Evolutionary conservation across 2,113 vertebrate genomes (phyloP), one percentile per base, ranked within the genome.

Genomic region (Pseudorectes ferrugineus): DNA sequence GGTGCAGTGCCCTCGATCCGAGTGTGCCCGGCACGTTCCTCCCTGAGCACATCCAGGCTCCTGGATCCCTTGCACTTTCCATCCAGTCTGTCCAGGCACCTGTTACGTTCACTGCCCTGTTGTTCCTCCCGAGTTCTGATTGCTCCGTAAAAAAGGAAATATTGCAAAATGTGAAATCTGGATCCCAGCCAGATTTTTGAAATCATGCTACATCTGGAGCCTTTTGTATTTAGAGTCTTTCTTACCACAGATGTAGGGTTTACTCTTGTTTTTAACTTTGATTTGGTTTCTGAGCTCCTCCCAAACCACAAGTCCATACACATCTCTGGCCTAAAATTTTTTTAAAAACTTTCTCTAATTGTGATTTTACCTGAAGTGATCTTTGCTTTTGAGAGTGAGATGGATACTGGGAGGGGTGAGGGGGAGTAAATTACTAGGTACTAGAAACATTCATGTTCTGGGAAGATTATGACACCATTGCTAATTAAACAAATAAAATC

Each of bases 1-100:
- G 4, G 3, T 20, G 20, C 21, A 3, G 19, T 8, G 43, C 23
- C 1, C 22, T 61, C 21, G 3, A 26, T 51, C 24, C 14, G 1
- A 1, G 0, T 14, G 12, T 63, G n/a, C 51, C 35, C 4, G 2
- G 54, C 5, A 4, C 14, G 33, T n/a, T 42, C 8, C 36, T 49
- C 33, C 42, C 29, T 28, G 33, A 48, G 51, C 29, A 20, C 20
- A 15, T 38, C 43, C 3, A 5, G 35, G 20, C 15, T 49, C 38
- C 55, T 54, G 1, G 2, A 16, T 42, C n/a, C 22, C 23, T 26
- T 35, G 42, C 2, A 1, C 28, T 71, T 57, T 4, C 22, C 31
- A 70, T 45, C 11, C 21, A 28, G 7, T 42, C 18, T 6, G 12
- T 20, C 20, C 36, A 35, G 21, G 23, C 59, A 35, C 38, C 29